Conservation (phyloP, 2,113 vertebrate genomes). For the Agapornis roseicollis region DNA sequence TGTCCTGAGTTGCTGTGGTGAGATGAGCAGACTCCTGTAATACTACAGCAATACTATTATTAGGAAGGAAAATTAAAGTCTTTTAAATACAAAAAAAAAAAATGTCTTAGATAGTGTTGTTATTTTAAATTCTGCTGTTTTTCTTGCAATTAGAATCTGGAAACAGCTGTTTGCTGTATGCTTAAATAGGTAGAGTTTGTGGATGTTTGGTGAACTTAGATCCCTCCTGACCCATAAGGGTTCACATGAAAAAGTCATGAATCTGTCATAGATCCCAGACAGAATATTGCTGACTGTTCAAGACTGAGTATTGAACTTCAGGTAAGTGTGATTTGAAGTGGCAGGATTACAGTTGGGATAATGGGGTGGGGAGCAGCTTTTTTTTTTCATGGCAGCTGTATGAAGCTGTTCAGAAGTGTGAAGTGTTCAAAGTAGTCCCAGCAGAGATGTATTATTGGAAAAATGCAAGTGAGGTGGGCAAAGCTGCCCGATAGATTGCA, state of each 20-base stretch:
- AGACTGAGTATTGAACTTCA: background rate
- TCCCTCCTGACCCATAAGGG: background rate
- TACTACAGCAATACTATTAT: background rate
- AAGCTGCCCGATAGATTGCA: slow-evolving; percentile 51
- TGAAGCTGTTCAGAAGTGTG: slow-evolving; percentile 40
- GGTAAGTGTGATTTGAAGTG: slow-evolving; percentile 22
- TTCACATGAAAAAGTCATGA: background rate
- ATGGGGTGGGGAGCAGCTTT: accelerated
- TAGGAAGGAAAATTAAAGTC: background rate
- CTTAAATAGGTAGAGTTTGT: background rate
- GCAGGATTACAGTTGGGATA: background rate
- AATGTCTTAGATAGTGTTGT: background rate
- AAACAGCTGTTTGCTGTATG: background rate
- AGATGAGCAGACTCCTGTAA: background rate
- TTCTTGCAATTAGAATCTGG: background rate
- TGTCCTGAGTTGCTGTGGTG: background rate
- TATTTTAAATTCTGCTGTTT: background rate
- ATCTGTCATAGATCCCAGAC: background rate
- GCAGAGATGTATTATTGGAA: slow-evolving; percentile 53
- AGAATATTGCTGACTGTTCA: background rate
- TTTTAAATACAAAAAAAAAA: background rate
- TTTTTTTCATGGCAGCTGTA: slow-evolving; percentile 30
- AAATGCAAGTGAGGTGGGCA: slow-evolving; percentile 54
- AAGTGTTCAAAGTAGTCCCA: slow-evolving; percentile 50
- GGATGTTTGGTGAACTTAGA: background rate